Evolutionary conservation across 2,888 invertebrate species (phyloP).

Genomic region (Pandemis heparana): DNA sequence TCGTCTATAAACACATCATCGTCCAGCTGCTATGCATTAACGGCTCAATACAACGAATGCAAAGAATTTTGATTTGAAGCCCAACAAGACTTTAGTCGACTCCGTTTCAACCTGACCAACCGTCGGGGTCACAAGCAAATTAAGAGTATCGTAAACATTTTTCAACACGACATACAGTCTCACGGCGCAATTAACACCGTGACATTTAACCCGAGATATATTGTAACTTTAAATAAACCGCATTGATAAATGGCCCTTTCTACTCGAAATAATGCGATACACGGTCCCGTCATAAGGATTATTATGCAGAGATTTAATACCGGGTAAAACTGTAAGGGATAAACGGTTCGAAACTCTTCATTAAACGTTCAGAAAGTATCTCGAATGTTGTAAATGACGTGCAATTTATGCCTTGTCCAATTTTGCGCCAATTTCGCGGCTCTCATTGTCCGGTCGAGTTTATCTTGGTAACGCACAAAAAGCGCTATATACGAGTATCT

Average conservation of each 20-base stretch:
- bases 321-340: constrained; percentile 43
- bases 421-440: constrained; percentile 78
- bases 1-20: no score
- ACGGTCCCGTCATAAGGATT: constrained; percentile 42
- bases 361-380: constrained; percentile 53
- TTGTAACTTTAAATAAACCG: constrained; percentile 65
- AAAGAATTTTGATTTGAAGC: neutral
- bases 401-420: constrained; percentile 73
- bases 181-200: constrained; percentile 53
- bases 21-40: neutral
- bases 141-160: constrained; percentile 50
- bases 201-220: constrained; percentile 60
- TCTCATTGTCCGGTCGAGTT: constrained; percentile 55
- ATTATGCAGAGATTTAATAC: constrained; percentile 49
- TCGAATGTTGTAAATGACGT: constrained; percentile 64
- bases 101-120: constrained; percentile 40
- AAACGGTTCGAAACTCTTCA: constrained; percentile 51
- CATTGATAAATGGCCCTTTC: constrained; percentile 61
- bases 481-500: constrained; percentile 49
- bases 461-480: constrained; percentile 59
- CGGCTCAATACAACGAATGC: neutral
- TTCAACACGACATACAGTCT: constrained; percentile 54
- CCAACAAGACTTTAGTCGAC: neutral
- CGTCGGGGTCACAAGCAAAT: constrained; percentile 54
- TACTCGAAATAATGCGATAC: constrained; percentile 48